Percentiles rank a stretch among this genome's conserved stretches.
These are phyloP conservation scores for Pyrgilauda ruficollis DNA, from an alignment of 2,113 vertebrate species.

Conservation along the genomic window DNA sequence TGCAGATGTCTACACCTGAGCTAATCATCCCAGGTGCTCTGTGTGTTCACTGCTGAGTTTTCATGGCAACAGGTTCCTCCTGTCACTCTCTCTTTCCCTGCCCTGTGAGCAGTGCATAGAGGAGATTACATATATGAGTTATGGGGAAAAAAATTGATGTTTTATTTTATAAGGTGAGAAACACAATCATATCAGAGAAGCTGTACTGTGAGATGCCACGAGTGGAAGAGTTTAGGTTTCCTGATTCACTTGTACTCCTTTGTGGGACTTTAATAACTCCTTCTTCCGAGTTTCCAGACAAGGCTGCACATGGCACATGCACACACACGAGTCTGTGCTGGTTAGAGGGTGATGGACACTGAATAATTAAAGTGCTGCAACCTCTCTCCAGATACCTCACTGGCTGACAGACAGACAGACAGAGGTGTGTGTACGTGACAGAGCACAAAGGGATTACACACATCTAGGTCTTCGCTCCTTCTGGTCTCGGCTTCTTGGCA, in stretches of 20 bases:
- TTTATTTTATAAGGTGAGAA: neutral
- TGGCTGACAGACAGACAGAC: neutral
- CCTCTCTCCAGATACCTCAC: neutral
- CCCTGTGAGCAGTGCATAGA: neutral
- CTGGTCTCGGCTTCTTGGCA: neutral
- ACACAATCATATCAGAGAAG: neutral
- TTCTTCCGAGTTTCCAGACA: neutral
- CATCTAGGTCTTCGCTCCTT: neutral
- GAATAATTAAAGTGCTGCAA: neutral
- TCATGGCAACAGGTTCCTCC: fast-evolving
- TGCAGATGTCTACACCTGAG: neutral
- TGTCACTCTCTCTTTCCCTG: neutral
- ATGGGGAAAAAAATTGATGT: neutral
- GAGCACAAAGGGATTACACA: neutral
- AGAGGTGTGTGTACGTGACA: neutral
- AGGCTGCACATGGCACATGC: neutral
- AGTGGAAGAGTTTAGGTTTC: neutral
- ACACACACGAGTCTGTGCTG: neutral
- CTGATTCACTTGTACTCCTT: neutral
- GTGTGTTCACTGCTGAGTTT: neutral
- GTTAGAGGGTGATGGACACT: neutral
- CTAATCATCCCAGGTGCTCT: neutral
- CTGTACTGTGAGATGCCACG: neutral
- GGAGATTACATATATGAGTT: neutral
- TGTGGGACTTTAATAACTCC: neutral